Base-by-base conservation (phyloP, 2,113 vertebrate genomes). In the Oreotrochilus melanogaster region DNA sequence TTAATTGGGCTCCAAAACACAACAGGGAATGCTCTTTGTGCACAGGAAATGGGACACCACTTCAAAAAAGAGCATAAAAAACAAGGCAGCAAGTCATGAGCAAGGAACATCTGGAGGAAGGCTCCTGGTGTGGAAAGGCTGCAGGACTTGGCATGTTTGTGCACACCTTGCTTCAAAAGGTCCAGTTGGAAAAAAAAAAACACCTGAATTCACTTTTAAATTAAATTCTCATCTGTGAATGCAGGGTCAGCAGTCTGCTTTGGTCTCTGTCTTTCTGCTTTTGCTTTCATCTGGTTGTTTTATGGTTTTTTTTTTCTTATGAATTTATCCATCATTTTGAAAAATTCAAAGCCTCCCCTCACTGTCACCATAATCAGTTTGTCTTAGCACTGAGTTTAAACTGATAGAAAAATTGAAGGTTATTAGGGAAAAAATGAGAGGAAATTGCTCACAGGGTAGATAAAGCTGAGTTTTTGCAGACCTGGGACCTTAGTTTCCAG, bases 131-230 rank as follows among this genome's bases (percentile, higher is more conserved):
- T 84, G 72, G 69, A 78, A 97, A 70, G 45, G 67, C 94, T 96
- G 54, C 88, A 94, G 95, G 93, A 95, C 22, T 58, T 88, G 80
- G 81, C 95, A 75, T 86, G 90, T 92, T 76, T 71, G 48, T 43
- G 58, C 85, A 95, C 94, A 96, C 94, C 94, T 94, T 92, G 70
- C 85, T 96, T 94, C 92, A 97, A 92, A 94, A 90, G 43, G 92
- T 89, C 81, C 8, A 0, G 18, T 58, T n/a, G 71, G 76, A 92
- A 87, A 66, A 23, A 47, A 39, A 39, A 39, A 37, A 37, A 37
- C 8, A 37, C 39, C 2, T 28, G 23, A 54, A 60, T 73, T 80
- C 1, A 0, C 67, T 92, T 95, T 90, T 75, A 76, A 83, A 78
- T 50, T 24, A 66, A 92, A 50, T 22, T 86, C 3, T 0, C 67